Evolutionary conservation across 2,888 invertebrate species (phyloP).

Genomic region (Nemoura dubitans): DNA sequence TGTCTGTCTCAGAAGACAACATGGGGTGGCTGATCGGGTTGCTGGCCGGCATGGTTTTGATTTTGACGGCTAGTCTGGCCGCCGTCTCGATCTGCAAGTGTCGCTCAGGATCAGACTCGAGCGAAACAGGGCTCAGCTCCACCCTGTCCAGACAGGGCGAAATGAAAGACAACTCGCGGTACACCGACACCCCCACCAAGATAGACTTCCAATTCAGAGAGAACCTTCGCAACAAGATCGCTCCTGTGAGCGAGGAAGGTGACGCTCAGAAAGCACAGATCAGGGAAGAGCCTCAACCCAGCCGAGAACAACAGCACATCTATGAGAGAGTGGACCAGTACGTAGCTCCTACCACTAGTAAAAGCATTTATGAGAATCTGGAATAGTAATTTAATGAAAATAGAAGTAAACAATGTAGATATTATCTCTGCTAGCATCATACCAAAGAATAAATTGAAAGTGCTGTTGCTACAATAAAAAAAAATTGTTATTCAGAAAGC

Average conservation of each 20-base stretch:
- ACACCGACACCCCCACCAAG: slow-evolving; percentile 53
- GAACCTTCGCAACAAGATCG: not conserved
- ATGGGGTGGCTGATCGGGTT: slow-evolving; percentile 59
- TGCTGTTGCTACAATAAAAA: not conserved
- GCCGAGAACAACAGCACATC: slow-evolving; percentile 43
- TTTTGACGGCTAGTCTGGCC: slow-evolving; percentile 57
- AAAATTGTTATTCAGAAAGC: not conserved
- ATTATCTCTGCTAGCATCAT: not conserved
- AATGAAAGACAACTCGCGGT: slow-evolving; percentile 47
- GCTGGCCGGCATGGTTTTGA: slow-evolving; percentile 56
- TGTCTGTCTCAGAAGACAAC: slow-evolving; percentile 55
- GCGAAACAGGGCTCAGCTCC: slow-evolving; percentile 55
- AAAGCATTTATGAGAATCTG: slow-evolving; percentile 49
- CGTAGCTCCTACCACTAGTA: slow-evolving; percentile 43
- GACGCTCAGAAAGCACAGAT: not conserved
- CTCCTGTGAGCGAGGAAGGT: not conserved
- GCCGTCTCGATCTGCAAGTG: slow-evolving; percentile 57
- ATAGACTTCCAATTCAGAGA: slow-evolving; percentile 52
- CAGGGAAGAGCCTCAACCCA: not conserved
- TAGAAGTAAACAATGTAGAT: not conserved
- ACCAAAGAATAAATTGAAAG: not conserved
- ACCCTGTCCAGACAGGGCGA: not conserved
- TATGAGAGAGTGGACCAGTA: slow-evolving; percentile 48
- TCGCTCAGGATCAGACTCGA: slow-evolving; percentile 51
- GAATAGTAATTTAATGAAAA: slow-evolving; percentile 33